Evolutionary conservation across 2,888 invertebrate species (phyloP).

Genomic region (Orthosia gracilis): DNA sequence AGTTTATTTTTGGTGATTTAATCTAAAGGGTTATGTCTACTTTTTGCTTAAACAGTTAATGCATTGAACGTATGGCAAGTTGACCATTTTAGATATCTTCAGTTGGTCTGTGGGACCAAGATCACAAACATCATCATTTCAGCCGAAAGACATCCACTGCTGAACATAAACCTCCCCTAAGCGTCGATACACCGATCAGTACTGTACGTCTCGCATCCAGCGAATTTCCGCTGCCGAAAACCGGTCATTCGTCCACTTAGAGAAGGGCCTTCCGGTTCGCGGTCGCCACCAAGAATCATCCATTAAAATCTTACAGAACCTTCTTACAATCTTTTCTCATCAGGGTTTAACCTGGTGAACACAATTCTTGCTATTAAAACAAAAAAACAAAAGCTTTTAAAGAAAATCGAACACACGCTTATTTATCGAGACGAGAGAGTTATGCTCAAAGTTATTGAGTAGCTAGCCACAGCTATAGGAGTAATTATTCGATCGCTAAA

Average conservation of each 20-base stretch:
- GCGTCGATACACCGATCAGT: no score
- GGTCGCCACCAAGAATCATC: no score
- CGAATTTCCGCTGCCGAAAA: no score
- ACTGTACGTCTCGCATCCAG: no score
- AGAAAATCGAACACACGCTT: background rate
- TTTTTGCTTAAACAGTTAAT: background rate
- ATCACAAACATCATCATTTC: background rate
- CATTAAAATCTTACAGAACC: background rate
- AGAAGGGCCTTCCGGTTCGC: no score
- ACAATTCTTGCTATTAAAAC: background rate
- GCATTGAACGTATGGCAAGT: background rate
- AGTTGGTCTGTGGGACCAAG: background rate
- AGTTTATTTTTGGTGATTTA: slow-evolving; percentile 28
- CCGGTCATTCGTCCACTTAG: no score
- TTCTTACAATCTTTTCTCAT: no score
- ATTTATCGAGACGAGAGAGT: background rate
- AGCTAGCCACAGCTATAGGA: background rate
- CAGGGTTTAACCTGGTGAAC: no score
- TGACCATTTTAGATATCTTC: background rate
- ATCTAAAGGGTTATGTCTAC: slow-evolving; percentile 14
- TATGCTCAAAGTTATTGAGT: no score
- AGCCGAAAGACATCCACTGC: no score
- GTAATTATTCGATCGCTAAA: background rate
- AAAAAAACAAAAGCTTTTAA: background rate
- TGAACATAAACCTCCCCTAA: no score